phyloP scores from a whole-genome alignment of 2,888 invertebrate species.

The Synergus gifuensis region DNA sequence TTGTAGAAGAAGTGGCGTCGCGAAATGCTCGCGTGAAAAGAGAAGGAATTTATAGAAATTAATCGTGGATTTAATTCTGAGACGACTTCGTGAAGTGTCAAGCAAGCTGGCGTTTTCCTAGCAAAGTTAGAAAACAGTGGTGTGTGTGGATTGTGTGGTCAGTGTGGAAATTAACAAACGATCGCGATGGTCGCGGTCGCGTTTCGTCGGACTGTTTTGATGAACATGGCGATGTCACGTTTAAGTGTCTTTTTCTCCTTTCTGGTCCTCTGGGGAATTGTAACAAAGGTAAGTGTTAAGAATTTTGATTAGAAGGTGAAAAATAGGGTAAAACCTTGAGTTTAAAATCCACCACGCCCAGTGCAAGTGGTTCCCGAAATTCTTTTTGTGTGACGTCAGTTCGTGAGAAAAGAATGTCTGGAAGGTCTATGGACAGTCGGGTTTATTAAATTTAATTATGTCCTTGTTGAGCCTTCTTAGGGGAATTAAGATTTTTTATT shows the following conservation, averaged over 20 bases:
- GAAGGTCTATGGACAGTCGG: slow-evolving; percentile 57
- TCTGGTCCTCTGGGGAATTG: slow-evolving; percentile 47
- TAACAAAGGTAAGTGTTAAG: slow-evolving; percentile 51
- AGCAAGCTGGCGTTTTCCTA: neutral
- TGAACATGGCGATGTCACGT: slow-evolving; percentile 22
- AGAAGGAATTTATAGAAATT: neutral
- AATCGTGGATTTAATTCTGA: neutral
- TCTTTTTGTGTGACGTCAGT: slow-evolving; percentile 63
- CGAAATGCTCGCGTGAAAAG: neutral
- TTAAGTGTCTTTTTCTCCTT: slow-evolving; percentile 41
- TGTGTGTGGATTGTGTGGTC: neutral
- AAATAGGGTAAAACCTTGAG: neutral
- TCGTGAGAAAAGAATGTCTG: slow-evolving; percentile 55
- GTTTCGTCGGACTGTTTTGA: slow-evolving; percentile 31
- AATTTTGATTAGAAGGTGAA: neutral
- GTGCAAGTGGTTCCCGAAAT: neutral
- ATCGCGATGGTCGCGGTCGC: slow-evolving; percentile 23
- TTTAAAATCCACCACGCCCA: slow-evolving; percentile 22
- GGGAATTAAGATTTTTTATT: neutral
- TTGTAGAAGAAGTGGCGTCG: neutral
- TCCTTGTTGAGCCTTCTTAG: slow-evolving; percentile 41
- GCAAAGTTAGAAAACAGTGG: neutral
- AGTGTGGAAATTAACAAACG: neutral
- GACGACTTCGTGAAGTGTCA: neutral
- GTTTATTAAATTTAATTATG: slow-evolving; percentile 67